Evolutionary conservation across 2,888 invertebrate species (phyloP).

Genomic region (Apodemia hepburni): DNA sequence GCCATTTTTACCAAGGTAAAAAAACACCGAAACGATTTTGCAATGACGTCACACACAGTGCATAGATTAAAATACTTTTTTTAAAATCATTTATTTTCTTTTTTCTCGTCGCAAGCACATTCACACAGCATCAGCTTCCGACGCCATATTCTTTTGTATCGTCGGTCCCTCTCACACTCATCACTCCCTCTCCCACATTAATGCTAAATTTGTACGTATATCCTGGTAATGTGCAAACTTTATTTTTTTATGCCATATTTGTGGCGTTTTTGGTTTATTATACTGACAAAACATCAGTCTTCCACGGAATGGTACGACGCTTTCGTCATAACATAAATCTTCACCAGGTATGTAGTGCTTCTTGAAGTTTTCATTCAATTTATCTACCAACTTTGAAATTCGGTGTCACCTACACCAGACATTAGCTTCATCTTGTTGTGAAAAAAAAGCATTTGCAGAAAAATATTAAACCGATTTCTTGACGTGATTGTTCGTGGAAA

Average conservation of each 20-base stretch:
- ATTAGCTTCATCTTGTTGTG: conserved; percentile 34
- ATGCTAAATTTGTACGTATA: no score
- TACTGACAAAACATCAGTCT: conserved; percentile 32
- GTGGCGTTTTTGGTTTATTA: conserved; percentile 30
- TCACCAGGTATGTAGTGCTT: conserved; percentile 23
- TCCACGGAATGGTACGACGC: conserved; percentile 30
- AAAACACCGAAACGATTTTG: no score
- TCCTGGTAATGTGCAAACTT: no score
- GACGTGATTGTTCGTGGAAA: neutral
- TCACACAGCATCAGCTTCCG: no score
- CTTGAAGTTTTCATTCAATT: conserved; percentile 27
- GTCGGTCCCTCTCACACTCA: no score
- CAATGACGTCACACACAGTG: no score
- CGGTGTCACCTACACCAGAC: conserved; percentile 31
- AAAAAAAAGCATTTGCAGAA: conserved; percentile 40
- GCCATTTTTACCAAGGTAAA: no score
- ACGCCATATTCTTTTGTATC: no score
- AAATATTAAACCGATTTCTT: conserved; percentile 39
- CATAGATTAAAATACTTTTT: no score
- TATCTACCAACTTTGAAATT: conserved; percentile 30
- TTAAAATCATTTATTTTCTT: no score
- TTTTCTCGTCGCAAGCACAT: no score
- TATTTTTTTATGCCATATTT: conserved; percentile 40
- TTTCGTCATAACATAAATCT: conserved; percentile 32
- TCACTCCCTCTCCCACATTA: no score